Conservation (phyloP, 2,888 invertebrate species). For the Caenorhabditis drosophilae region DNA sequence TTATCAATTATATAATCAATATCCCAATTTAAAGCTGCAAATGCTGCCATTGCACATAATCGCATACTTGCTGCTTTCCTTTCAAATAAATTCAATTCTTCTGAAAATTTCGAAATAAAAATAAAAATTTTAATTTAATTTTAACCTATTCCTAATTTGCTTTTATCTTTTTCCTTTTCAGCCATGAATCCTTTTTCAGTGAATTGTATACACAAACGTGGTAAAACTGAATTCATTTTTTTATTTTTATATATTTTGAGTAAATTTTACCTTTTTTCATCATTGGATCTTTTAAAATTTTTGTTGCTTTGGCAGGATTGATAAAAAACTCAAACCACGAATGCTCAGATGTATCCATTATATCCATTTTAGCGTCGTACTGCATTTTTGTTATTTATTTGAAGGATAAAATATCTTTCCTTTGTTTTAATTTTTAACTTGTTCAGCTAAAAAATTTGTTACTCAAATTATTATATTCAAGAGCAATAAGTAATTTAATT, state of each 20-base stretch:
- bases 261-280: constrained; percentile 15
- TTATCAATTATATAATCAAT: constrained; percentile 42
- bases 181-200: constrained; percentile 31
- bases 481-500: too few relatives aligned
- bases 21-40: constrained; percentile 51
- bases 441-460: background rate
- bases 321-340: constrained; percentile 35
- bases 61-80: constrained; percentile 49
- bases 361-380: constrained; percentile 9
- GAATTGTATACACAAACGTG: constrained; percentile 31
- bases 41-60: constrained; percentile 49
- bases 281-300: constrained; percentile 14
- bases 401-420: background rate
- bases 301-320: constrained; percentile 10
- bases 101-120: constrained; percentile 10
- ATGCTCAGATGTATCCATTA: constrained; percentile 11
- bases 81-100: constrained; percentile 41
- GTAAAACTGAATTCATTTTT: constrained; percentile 14
- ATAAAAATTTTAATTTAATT: background rate
- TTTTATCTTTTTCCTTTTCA: constrained; percentile 26
- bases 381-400: constrained; percentile 3
- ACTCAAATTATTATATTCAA: too few relatives aligned
- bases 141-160: constrained; percentile 8
- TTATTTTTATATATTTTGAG: background rate
- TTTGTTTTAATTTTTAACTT: background rate